Conservation (phyloP, 2,113 vertebrate species). For the Ammospiza caudacuta region DNA sequence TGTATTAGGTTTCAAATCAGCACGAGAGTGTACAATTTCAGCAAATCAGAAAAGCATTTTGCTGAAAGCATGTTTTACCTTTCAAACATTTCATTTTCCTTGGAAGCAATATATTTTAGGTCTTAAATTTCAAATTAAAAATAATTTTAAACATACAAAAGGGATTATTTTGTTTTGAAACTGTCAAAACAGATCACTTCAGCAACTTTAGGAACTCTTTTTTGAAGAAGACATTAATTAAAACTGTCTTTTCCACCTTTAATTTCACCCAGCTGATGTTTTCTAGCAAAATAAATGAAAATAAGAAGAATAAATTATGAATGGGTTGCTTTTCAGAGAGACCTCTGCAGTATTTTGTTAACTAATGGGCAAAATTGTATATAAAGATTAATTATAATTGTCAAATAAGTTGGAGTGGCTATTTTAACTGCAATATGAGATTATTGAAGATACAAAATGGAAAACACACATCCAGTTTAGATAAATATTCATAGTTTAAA, state of each 20-base stretch:
- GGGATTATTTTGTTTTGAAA: not conserved
- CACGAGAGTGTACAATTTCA: not conserved
- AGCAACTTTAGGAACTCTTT: not conserved
- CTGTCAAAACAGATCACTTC: slow-evolving; percentile 13
- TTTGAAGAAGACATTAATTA: slow-evolving; percentile 12
- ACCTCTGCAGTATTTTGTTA: not conserved
- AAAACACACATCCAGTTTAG: not conserved
- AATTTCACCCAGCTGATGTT: slow-evolving; percentile 4
- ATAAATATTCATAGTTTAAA: not conserved
- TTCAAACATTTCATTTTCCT: slow-evolving; percentile 24
- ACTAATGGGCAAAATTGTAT: not conserved
- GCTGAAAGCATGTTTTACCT: not conserved
- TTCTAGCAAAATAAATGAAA: slow-evolving; percentile 8
- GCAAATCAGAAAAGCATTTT: not conserved
- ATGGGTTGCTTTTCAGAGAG: not conserved
- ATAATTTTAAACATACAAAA: not conserved
- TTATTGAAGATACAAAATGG: not conserved
- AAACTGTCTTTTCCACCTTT: slow-evolving; percentile 11
- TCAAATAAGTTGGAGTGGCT: not conserved
- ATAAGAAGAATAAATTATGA: not conserved
- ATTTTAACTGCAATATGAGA: not conserved
- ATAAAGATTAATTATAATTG: not conserved
- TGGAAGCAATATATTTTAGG: not conserved
- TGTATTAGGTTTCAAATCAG: not conserved
- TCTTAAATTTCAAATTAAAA: slow-evolving; percentile 34